Base-by-base conservation (phyloP, 2,797 vertebrate species). In the Triplophysa bombifrons region DNA sequence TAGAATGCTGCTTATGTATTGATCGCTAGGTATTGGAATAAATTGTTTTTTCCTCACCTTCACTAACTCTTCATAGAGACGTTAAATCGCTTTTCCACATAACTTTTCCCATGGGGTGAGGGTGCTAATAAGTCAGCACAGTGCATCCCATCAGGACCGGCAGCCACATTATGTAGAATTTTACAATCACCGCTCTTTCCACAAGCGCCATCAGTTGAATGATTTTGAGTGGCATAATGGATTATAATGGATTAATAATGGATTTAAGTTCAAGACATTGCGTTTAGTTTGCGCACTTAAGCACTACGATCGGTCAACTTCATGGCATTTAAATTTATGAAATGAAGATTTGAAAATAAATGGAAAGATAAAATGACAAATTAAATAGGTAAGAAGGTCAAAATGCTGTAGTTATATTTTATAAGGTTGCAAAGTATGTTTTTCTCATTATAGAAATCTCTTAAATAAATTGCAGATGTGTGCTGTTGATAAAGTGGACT, bases 61-160 rank as follows among this genome's bases (percentile, higher is more conserved):
- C 16, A 5, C 20, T 67, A 66, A 27, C 50, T 1, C 6, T 25
- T 55, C 16, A 19, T 41, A 25, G 50, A 19, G 73, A 55, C 27
- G 4, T 44, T 75, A 55, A 41, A 27, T 48, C 3, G 4, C 46
- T 48, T 13, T 48, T 14, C 13, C 46, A 2, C 20, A 2, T 41
- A 48, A 17, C 34, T 63, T 30, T 56, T 78, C 34, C 65, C 66
- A 60, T 6, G 51, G 30, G 60, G 38, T 58, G 60, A 38, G 63
- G 19, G 50, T 34, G 27, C 77, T 38, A 38, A 8, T 38, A 7
- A 38, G 34, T 38, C 34, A 38, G 34, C 34, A 64, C 46, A 61
- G n/a, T 85, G 71, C 19, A 44, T 56, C 77, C 53, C 53, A 2
- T 68, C 67, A 41, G n/a, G 17, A 38, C 76, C 58, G 34, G 34